Conservation (phyloP, 2,888 invertebrate genomes). For the Cryptocheilus praepositus region DNA sequence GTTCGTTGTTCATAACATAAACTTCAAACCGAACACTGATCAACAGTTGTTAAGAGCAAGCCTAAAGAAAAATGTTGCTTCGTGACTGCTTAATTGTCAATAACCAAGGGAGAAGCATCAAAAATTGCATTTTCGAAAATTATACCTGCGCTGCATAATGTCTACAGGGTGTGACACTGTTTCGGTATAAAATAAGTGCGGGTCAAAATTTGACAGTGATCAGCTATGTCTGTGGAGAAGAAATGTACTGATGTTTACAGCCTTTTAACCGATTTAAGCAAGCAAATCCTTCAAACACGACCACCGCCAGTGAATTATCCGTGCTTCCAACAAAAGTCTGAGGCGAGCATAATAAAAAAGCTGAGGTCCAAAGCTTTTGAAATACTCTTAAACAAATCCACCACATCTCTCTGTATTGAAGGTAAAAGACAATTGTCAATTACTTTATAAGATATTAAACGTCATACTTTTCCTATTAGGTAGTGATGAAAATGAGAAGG, state of each 20-base stretch:
- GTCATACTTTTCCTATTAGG: slow-evolving; percentile 14
- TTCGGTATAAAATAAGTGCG: too few species aligned
- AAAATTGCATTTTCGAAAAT: too few species aligned
- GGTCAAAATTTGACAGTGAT: too few species aligned
- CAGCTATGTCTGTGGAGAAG: too few species aligned
- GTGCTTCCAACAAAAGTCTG: slow-evolving; percentile 33
- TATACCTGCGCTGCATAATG: too few species aligned
- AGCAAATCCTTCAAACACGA: slow-evolving; percentile 51
- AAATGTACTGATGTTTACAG: slow-evolving; percentile 56
- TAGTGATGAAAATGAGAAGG: slow-evolving; percentile 39
- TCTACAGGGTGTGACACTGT: too few species aligned
- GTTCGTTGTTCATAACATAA: too few species aligned
- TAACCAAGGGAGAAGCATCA: too few species aligned
- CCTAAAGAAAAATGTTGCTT: too few species aligned
- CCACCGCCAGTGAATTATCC: slow-evolving; percentile 32
- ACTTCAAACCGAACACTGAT: too few species aligned
- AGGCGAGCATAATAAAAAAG: slow-evolving; percentile 50
- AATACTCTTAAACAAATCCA: slow-evolving; percentile 65
- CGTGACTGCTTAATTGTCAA: too few species aligned
- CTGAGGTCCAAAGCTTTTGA: slow-evolving; percentile 66
- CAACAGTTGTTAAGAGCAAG: too few species aligned
- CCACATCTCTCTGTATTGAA: background rate
- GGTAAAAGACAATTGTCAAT: background rate
- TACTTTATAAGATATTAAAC: slow-evolving; percentile 6
- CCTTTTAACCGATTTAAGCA: slow-evolving; percentile 63